phyloP scores from a whole-genome alignment of 2,113 vertebrate genomes.

The Nerophis lumbriciformis region DNA sequence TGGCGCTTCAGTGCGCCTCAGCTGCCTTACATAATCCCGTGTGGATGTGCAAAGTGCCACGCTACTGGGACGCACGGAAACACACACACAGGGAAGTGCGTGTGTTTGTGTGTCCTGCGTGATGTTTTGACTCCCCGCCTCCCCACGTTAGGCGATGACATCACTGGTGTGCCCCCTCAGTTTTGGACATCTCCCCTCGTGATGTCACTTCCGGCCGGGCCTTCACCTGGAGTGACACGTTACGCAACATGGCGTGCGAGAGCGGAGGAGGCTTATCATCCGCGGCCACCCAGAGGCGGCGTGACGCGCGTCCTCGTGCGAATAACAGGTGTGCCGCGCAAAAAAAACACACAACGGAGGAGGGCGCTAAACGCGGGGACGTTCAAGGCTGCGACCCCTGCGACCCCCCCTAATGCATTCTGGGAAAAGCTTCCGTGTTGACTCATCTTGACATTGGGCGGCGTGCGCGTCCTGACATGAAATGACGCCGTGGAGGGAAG shows the following conservation, averaged over 20 bases:
- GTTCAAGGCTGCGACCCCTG: not conserved
- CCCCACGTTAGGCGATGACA: conserved; percentile 37
- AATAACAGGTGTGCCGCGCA: conserved; percentile 32
- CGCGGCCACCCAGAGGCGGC: conserved; percentile 31
- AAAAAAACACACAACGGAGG: no score
- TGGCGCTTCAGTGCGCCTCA: conserved; percentile 62
- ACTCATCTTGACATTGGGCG: conserved; percentile 8
- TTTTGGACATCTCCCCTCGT: conserved; percentile 25
- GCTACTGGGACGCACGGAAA: conserved; percentile 40
- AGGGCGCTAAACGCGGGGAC: not conserved
- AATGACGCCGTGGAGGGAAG: conserved; percentile 20
- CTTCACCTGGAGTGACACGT: conserved; percentile 57
- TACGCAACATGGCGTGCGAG: conserved; percentile 39
- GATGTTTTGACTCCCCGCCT: conserved; percentile 4
- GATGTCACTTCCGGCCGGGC: conserved; percentile 45
- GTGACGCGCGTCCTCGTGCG: conserved; percentile 40
- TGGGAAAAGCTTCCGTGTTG: no score
- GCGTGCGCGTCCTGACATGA: conserved; percentile 29
- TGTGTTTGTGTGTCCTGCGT: conserved; percentile 26
- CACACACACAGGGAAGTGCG: conserved; percentile 7
- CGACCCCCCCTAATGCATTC: conserved; percentile 19
- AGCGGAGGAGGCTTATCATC: not conserved
- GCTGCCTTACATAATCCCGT: conserved; percentile 68
- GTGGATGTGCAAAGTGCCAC: conserved; percentile 58
- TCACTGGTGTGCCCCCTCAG: conserved; percentile 47